Evolutionary conservation across 2,888 invertebrate species (phyloP).

Genomic region (Lasioglossum marginatum): DNA sequence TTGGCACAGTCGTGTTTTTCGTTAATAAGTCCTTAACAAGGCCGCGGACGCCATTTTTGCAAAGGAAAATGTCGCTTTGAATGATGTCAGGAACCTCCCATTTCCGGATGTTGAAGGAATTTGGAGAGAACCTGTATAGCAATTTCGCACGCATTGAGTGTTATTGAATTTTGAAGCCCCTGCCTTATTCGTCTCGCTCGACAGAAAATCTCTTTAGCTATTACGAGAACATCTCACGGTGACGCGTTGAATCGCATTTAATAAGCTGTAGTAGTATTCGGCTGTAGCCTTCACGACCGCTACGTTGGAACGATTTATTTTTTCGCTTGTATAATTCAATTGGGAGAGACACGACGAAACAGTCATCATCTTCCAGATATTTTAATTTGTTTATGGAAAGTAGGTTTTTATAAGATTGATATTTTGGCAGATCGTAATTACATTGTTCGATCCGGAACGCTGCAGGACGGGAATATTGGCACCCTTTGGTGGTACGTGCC

Average conservation of each 20-base stretch:
- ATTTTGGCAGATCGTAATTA: background rate
- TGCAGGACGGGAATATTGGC: background rate
- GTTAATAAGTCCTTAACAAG: too few relatives aligned
- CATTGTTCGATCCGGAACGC: background rate
- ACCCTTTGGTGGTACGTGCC: background rate
- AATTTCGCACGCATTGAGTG: background rate
- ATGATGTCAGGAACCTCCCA: too few relatives aligned
- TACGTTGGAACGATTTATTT: background rate
- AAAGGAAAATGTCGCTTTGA: too few relatives aligned
- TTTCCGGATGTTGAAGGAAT: too few relatives aligned
- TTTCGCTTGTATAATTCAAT: background rate
- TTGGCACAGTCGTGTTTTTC: too few relatives aligned
- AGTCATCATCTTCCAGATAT: background rate
- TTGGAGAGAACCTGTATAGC: too few relatives aligned
- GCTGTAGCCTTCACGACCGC: background rate
- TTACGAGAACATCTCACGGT: conserved; percentile 48
- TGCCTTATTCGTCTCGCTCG: conserved; percentile 33
- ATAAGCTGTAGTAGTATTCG: background rate
- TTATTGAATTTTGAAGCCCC: conserved; percentile 67
- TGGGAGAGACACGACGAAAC: background rate
- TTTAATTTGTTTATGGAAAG: background rate
- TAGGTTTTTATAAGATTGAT: background rate
- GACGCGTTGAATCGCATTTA: conserved; percentile 16
- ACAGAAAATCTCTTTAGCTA: conserved; percentile 63
- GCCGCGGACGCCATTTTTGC: too few relatives aligned